Evolutionary conservation across 2,113 vertebrate species (phyloP).

Genomic region (Bos indicus): DNA sequence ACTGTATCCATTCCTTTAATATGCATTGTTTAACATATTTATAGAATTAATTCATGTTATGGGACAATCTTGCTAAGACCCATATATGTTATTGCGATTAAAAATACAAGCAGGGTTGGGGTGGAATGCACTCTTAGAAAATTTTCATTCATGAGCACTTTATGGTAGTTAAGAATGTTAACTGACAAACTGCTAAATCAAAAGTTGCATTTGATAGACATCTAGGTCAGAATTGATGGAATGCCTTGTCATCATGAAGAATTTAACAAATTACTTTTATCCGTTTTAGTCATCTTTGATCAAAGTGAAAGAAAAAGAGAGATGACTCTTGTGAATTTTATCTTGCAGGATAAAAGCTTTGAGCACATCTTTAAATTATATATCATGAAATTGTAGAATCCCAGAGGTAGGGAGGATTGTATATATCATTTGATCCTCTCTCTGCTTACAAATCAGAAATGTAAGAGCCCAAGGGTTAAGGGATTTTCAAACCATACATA

Average conservation of each 20-base stretch:
- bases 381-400: neutral
- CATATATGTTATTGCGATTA: neutral
- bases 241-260: constrained; percentile 46
- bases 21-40: neutral
- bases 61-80: neutral
- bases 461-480: neutral
- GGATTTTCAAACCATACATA: neutral
- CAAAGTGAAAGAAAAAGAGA: neutral
- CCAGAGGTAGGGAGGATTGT: neutral
- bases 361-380: neutral
- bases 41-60: neutral
- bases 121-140: neutral
- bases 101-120: neutral
- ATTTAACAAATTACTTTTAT: constrained; percentile 48
- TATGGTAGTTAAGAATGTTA: neutral
- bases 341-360: neutral
- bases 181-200: constrained; percentile 28
- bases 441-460: neutral
- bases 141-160: neutral
- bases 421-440: neutral
- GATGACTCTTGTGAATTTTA: neutral
- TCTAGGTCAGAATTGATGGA: constrained; percentile 24
- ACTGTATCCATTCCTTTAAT: neutral
- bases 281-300: neutral
- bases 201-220: constrained; percentile 29